Base-by-base conservation (phyloP, 1,140 invertebrate genomes). In the Anagrus nilaparvatae region DNA sequence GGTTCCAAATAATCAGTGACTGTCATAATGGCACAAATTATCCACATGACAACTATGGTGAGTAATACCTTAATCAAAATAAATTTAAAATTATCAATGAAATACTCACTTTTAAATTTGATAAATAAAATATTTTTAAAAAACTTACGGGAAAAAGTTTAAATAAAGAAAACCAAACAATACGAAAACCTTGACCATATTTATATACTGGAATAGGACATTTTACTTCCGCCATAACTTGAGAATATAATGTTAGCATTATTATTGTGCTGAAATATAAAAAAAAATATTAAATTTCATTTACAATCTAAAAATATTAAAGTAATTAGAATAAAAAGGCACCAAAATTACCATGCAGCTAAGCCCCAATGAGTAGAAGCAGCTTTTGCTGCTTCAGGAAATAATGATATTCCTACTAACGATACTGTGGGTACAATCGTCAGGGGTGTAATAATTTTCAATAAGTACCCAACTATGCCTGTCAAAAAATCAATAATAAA, bases 331-430 rank as follows among this genome's bases (percentile, higher is more conserved):
- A 13, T 33, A 28, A 30, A 44, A 38, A 29, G 32, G 44, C 47
- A 49, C 8, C 45, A 18, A 20, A 53, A 68, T 73, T 62, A 87
- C 84, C 77, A 76, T 27, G 75, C 71, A 2, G 85, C 77, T 41
- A 90, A 84, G 5, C 80, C 81, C 86, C 86, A 90, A 44, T 88
- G 83, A 49, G 78, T 74, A 1, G 83, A 78, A 0, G 84, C 82
- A 3, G 82, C 79, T 5, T 75, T 70, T 0, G 81, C 78, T 1
- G 84, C 83, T 54, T 84, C 82, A 55, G 81, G 75, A 58, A 88
- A 88, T 2, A 90, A 60, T 1, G 83, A 84, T 2, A 90, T 55
- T 3, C 86, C 85, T 46, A 88, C 82, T 13, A 88, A 56, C 0
- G 82, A 77, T 4, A 89, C 84, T 0, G 84, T 87, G 0, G 86